A percentile compares a stretch with the other conserved stretches of the same genome.
Conservation (phyloP, 1,140 invertebrate species). For the Aricia agestis region DNA sequence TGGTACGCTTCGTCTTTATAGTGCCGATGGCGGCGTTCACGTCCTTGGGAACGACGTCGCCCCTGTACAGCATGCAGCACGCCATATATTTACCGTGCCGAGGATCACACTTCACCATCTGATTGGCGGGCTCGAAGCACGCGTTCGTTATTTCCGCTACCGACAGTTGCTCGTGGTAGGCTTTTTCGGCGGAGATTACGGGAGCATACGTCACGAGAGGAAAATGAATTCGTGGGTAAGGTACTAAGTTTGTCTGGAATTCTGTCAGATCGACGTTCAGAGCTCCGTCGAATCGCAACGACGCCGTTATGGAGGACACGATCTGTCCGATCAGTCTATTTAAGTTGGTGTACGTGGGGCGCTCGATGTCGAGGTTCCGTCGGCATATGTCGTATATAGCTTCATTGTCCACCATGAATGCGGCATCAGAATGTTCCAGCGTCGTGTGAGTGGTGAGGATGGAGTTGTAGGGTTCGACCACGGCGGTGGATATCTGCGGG, state of each 20-base stretch:
- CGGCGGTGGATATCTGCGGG: conserved; percentile 92
- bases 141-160: conserved; percentile 92
- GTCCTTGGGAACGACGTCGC: conserved; percentile 87
- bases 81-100: conserved; percentile 94
- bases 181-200: conserved; percentile 89
- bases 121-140: conserved; percentile 92
- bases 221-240: conserved; percentile 89
- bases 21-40: conserved; percentile 90
- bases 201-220: conserved; percentile 91
- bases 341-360: conserved; percentile 87
- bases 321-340: conserved; percentile 91
- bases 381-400: conserved; percentile 93
- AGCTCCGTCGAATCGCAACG: conserved; percentile 78
- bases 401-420: conserved; percentile 91
- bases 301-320: conserved; percentile 90
- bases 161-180: conserved; percentile 87
- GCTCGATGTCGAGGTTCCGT: conserved; percentile 90
- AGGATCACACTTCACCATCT: conserved; percentile 94
- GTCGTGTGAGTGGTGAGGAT: conserved; percentile 89
- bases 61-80: conserved; percentile 87
- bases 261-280: conserved; percentile 93
- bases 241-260: conserved; percentile 92
- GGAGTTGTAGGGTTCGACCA: conserved; percentile 94
- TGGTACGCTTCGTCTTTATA: conserved; percentile 88
- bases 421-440: conserved; percentile 90